phyloP scores from a whole-genome alignment of 2,113 vertebrate genomes.

The Pseudopipra pipra region DNA sequence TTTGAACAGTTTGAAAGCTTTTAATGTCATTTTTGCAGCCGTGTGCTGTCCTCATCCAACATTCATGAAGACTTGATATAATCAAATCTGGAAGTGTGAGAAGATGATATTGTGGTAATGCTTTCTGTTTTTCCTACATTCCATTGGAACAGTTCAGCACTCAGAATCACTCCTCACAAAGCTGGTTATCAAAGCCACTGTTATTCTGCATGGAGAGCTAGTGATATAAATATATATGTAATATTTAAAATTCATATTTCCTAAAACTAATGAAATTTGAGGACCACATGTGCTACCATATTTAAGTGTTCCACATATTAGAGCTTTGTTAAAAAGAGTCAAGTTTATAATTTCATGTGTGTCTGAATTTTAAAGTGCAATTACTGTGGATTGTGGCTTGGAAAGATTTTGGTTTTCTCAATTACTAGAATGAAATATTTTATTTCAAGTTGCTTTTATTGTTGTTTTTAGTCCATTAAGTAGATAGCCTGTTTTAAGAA shows the following conservation, averaged over 20 bases:
- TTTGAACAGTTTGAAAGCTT: conserved; percentile 22
- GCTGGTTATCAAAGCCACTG: background rate
- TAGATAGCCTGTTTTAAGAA: background rate
- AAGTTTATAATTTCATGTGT: background rate
- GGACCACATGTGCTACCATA: background rate
- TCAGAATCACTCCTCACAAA: background rate
- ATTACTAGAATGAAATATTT: background rate
- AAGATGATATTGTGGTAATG: background rate
- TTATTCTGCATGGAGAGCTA: background rate
- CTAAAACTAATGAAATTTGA: background rate
- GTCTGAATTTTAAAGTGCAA: background rate
- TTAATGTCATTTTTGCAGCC: conserved; percentile 27
- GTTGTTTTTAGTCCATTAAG: background rate
- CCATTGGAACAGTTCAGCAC: background rate
- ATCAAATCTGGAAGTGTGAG: background rate
- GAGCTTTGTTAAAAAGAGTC: background rate
- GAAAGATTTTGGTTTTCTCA: background rate
- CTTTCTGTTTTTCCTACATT: background rate
- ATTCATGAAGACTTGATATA: background rate
- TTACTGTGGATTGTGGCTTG: background rate
- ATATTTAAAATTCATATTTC: background rate
- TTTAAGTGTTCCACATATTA: background rate
- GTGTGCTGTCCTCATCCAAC: background rate
- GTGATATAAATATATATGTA: background rate
- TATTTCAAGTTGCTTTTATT: background rate